Evolutionary conservation across 2,113 vertebrate genomes (phyloP), one percentile per base, ranked within the genome.

Genomic region (Pelecanoides urinatrix): DNA sequence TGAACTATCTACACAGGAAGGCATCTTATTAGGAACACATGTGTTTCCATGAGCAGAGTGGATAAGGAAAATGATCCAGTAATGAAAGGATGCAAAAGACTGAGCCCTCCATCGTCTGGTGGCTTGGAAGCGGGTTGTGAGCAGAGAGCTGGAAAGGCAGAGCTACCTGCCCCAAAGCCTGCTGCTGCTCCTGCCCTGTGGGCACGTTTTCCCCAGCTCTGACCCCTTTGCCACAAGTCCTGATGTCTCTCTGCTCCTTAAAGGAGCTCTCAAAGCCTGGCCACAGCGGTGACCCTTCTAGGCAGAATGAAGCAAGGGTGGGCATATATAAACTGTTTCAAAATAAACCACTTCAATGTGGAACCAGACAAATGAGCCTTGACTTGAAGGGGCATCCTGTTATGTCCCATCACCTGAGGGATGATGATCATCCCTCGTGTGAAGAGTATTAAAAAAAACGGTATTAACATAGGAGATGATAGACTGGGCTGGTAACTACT

Each of bases 1-100:
- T 88, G 56, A 85, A 19, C 30, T 11, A 2, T 34, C 16, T 53
- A 2, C 16, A 38, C 16, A 62, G 90, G 34, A 67, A 34, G 50
- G 22, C 19, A 11, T 44, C 19, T 38, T 55, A 14, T 13, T 13
- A 61, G 58, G 27, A 61, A 10, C 26, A 21, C 29, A 1, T 1
- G 0, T 1, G 0, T 55, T 65, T 61, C 58, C n/a, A 3, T n/a
- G 44, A 84, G 76, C 45, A 55, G 52, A 34, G n/a, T 7, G 14
- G 27, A 7, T 38, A 61, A 61, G 55, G 84, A 66, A 56, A 79
- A 42, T 18, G 17, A 7, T 25, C 55, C 49, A 22, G 2, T 56
- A 62, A n/a, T 17, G 23, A 40, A 45, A 52, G 55, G 34, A 45
- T 50, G 42, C 34, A 16, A 40, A 47, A 74, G 47, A 22, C 11